Evolutionary conservation across 2,888 invertebrate species (phyloP).

Genomic region (Neocrepidodera transversa): DNA sequence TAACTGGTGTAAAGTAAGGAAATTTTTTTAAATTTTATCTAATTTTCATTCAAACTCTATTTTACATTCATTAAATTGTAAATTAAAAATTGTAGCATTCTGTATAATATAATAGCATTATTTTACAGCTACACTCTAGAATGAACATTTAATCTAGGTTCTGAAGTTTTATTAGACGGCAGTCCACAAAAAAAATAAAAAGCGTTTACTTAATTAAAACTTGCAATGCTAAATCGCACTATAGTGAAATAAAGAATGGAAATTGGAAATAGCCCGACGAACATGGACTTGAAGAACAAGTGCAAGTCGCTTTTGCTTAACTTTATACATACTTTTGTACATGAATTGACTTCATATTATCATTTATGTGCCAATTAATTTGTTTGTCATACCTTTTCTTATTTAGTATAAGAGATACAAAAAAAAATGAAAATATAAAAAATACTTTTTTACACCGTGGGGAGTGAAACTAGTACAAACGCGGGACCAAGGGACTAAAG

Average conservation of each 20-base stretch:
- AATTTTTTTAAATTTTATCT: too few relatives aligned
- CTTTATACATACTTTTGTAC: constrained; percentile 48
- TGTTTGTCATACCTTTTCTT: constrained; percentile 44
- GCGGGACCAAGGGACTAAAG: too few relatives aligned
- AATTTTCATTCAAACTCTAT: too few relatives aligned
- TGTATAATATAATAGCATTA: too few relatives aligned
- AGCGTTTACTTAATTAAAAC: constrained; percentile 50
- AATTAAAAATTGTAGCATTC: too few relatives aligned
- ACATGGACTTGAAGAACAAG: constrained; percentile 45
- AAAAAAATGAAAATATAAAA: constrained; percentile 2
- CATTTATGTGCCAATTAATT: constrained; percentile 48
- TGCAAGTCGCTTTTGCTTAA: constrained; percentile 39
- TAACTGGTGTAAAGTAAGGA: too few relatives aligned
- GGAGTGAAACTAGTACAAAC: too few relatives aligned
- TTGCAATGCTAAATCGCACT: constrained; percentile 47
- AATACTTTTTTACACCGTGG: too few relatives aligned
- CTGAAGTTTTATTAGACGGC: not conserved
- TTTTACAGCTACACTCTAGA: too few relatives aligned
- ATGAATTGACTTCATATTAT: constrained; percentile 48
- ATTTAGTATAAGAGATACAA: not conserved
- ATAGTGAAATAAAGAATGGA: constrained; percentile 46
- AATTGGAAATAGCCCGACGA: constrained; percentile 51
- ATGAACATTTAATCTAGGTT: not conserved
- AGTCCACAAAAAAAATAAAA: constrained; percentile 34
- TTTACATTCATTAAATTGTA: too few relatives aligned